These are phyloP conservation scores for Oasisia sp. DNA, from an alignment of 2,888 invertebrate genomes.

Conservation along the genomic window DNA sequence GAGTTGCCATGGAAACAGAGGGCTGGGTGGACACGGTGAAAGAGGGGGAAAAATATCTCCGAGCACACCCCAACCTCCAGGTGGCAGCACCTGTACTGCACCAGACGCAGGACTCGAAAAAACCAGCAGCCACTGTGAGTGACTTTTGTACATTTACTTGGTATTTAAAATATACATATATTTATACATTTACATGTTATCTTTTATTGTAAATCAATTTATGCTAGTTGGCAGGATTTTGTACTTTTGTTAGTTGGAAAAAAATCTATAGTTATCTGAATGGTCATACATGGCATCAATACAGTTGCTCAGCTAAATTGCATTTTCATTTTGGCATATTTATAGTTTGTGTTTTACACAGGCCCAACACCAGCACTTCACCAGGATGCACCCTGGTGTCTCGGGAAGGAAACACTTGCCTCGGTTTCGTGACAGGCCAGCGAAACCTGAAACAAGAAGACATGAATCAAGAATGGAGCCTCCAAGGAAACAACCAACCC, in stretches of 20 bases:
- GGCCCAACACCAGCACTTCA: neutral
- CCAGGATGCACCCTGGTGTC: neutral
- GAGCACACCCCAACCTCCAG: constrained; percentile 63
- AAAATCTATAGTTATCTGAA: too few species aligned
- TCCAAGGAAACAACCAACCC: neutral
- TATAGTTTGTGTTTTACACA: neutral
- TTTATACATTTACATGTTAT: neutral
- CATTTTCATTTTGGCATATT: neutral
- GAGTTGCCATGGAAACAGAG: neutral
- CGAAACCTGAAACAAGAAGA: neutral
- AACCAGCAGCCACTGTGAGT: neutral
- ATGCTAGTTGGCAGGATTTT: neutral
- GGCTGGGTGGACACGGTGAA: constrained; percentile 67
- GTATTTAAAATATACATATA: neutral
- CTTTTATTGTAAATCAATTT: neutral
- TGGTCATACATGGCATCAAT: too few species aligned
- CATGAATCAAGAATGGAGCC: neutral
- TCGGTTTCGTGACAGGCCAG: neutral
- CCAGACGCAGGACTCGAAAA: neutral
- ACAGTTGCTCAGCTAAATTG: too few species aligned
- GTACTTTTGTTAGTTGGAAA: neutral
- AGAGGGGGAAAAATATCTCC: constrained; percentile 67
- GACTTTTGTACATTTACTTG: neutral
- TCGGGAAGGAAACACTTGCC: neutral
- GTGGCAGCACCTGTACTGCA: constrained; percentile 24